Evolutionary conservation across 2,888 invertebrate genomes (phyloP).

Genomic region (Hymenopus coronatus): DNA sequence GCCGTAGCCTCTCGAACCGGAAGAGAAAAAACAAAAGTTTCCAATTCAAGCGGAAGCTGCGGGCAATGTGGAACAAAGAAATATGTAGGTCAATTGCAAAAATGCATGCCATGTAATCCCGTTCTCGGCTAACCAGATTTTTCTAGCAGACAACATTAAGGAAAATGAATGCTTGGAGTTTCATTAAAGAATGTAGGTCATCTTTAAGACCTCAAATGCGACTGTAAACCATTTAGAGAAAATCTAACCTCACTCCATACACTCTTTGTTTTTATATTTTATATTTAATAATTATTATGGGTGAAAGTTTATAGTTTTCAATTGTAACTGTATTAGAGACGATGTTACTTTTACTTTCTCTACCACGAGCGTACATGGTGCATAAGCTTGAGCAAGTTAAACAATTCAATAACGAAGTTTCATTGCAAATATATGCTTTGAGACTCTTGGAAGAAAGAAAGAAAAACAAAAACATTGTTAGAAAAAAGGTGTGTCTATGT

Average conservation of each 20-base stretch:
- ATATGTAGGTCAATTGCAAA: background rate
- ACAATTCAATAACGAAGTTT: no score
- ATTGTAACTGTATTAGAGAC: no score
- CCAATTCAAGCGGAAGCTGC: background rate
- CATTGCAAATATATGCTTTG: no score
- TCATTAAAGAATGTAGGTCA: background rate
- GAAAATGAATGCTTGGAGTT: background rate
- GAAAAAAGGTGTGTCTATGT: no score
- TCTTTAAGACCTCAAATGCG: background rate
- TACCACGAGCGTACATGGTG: no score
- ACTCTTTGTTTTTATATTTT: no score
- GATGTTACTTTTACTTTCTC: no score
- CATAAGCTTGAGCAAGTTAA: no score
- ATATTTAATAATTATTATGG: no score
- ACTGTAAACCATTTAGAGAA: background rate
- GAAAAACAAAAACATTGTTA: no score
- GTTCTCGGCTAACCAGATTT: background rate
- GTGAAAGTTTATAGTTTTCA: no score
- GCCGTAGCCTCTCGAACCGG: background rate
- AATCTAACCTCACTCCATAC: background rate
- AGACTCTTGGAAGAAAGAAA: no score
- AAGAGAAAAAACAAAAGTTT: background rate
- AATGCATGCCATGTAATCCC: background rate
- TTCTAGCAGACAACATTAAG: background rate
- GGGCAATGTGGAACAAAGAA: background rate